Base-by-base conservation (phyloP, 1,140 invertebrate species). In the Camponotus pennsylvanicus region DNA sequence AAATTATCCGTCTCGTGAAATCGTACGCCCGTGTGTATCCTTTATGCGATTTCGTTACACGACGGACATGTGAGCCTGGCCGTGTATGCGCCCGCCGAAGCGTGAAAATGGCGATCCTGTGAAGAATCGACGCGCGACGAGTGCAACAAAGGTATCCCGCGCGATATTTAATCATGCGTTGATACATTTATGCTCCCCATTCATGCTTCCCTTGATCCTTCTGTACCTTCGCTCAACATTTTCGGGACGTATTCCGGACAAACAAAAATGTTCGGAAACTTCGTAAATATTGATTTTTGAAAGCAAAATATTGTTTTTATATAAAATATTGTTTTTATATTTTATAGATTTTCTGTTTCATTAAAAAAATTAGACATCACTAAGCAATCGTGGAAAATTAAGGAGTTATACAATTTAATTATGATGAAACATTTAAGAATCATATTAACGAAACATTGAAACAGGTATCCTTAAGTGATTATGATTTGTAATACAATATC, bases 1-100 rank as follows among this genome's bases (percentile, higher is more conserved):
- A 75, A 83, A 83, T 83, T 83, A 83, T 83, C 79, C 55, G 27
- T 73, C 27, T 73, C 69, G 79, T 83, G 79, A 75, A 83, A 75
- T 32, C 34, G 37, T 75, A 75, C 27, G 40, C 55, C 32, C 21
- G 37, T 21, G 52, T 45, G 79, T 83, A 75, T 83, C 55, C 79
- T 61, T 83, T 61, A 71, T 75, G 79, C 34, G 40, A 75, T 83
- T 83, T 83, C 40, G 79, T 73, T 83, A 83, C 49, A 52, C 69
- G 79, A 75, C 55, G 52, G 55, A 59, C 21, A 83, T 55, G 69
- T 21, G 79, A 83, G 69, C 45, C 69, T 32, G 78, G 13, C 66
- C 27, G 67, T 18, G 40, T 57, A 32, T 49, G 55, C 69, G 49
- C 18, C 15, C 57, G 21, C 18, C 69, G 55, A 37, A 75, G 79